Conservation (phyloP, 2,113 vertebrate species). For the Collichthys lucidus region DNA sequence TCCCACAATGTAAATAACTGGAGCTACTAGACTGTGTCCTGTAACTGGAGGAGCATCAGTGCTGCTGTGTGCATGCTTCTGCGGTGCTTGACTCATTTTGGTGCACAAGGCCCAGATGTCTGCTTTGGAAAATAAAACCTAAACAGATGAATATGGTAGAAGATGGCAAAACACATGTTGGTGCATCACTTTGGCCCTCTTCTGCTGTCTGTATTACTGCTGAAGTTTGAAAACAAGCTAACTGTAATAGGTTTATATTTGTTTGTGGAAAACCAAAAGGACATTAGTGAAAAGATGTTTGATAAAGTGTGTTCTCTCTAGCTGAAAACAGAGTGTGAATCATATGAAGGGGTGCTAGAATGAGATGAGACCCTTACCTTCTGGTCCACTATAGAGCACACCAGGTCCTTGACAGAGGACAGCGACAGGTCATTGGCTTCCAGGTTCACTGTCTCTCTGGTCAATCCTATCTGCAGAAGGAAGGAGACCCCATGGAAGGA, state of each 20-base stretch:
- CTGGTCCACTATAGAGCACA: constrained; percentile 98
- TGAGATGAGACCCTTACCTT: constrained; percentile 86
- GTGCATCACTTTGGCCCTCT: constrained; percentile 28
- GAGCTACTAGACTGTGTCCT: constrained; percentile 14
- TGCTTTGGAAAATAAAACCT: constrained; percentile 66
- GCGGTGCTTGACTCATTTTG: constrained; percentile 60
- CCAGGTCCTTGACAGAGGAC: constrained; percentile 94
- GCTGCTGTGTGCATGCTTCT: constrained; percentile 54
- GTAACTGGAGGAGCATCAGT: constrained; percentile 45
- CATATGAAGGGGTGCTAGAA: neutral
- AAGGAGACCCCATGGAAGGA: constrained; percentile 95
- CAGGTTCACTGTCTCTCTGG: constrained; percentile 95
- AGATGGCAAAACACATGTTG: constrained; percentile 50
- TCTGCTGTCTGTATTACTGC: neutral
- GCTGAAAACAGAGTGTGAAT: neutral
- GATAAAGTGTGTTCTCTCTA: neutral
- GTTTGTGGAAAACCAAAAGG: constrained; percentile 16
- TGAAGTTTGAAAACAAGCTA: constrained; percentile 34
- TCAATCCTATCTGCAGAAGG: constrained; percentile 96
- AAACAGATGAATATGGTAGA: constrained; percentile 64
- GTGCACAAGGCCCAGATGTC: constrained; percentile 69
- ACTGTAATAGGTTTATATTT: neutral
- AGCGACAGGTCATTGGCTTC: constrained; percentile 94
- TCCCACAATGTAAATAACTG: constrained; percentile 66
- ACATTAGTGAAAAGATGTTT: neutral